These are phyloP conservation scores for Dolomedes plantarius DNA, from an alignment of 2,888 invertebrate genomes.

Conservation along the genomic window DNA sequence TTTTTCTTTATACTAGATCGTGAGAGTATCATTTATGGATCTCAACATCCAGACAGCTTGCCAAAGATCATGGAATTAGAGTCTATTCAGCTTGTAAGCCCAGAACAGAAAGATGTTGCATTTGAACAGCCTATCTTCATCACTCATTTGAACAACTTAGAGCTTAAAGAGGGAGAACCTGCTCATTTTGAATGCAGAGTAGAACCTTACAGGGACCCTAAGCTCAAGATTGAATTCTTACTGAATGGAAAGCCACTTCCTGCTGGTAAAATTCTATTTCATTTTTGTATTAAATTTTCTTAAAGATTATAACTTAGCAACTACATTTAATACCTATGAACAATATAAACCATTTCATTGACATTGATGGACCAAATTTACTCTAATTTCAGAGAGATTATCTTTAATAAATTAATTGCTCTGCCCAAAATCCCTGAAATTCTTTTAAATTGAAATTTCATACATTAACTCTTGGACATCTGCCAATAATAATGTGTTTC, in stretches of 20 bases:
- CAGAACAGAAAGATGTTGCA: constrained; percentile 81
- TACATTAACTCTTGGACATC: too few species aligned
- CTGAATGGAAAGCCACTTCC: constrained; percentile 91
- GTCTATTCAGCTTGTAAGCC: constrained; percentile 82
- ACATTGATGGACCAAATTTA: too few species aligned
- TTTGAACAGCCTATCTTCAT: constrained; percentile 93
- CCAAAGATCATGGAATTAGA: constrained; percentile 91
- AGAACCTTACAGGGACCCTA: constrained; percentile 93
- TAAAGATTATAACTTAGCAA: too few species aligned
- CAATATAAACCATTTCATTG: too few species aligned
- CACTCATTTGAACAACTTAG: constrained; percentile 91
- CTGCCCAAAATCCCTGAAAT: too few species aligned
- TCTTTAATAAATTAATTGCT: too few species aligned
- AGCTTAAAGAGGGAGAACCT: constrained; percentile 90
- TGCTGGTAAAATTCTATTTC: constrained; percentile 60
- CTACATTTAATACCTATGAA: too few species aligned
- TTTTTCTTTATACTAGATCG: constrained; percentile 80
- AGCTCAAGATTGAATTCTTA: constrained; percentile 93
- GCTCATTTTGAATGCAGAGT: constrained; percentile 94
- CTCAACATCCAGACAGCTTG: constrained; percentile 91
- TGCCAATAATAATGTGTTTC: too few species aligned
- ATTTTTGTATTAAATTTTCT: too few species aligned
- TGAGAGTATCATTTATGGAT: constrained; percentile 90
- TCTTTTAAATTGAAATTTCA: too few species aligned
- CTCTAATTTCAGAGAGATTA: too few species aligned